Conservation (phyloP, 2,888 invertebrate genomes). For the Lepetodrilus schrolli region DNA sequence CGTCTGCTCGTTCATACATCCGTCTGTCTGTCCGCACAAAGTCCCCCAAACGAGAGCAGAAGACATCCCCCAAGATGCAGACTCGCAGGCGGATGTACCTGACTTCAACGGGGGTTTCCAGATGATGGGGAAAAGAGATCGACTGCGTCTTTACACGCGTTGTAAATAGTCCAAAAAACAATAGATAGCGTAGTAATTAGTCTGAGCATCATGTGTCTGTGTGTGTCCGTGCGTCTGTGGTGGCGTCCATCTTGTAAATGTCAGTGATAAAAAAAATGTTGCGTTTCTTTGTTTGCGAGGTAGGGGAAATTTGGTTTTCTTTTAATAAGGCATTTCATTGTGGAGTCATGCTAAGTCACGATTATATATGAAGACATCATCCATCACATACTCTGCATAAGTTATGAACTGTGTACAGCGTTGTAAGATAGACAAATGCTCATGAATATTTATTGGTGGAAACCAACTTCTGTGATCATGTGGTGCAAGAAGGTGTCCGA, state of each 20-base stretch:
- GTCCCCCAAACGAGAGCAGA: background rate
- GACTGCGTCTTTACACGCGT: slow-evolving; percentile 25
- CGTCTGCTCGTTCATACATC: background rate
- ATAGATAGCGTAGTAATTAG: slow-evolving; percentile 17
- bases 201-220: slow-evolving; percentile 20
- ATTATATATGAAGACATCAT: background rate
- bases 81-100: background rate
- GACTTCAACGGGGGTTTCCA: background rate
- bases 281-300: slow-evolving; percentile 7
- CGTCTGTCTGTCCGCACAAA: background rate
- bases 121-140: background rate
- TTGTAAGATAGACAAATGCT: slow-evolving; percentile 26
- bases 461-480: slow-evolving; percentile 28
- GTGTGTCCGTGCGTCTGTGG: slow-evolving; percentile 26
- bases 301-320: slow-evolving; percentile 2
- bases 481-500: slow-evolving; percentile 10
- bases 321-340: background rate
- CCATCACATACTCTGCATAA: background rate
- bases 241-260: slow-evolving; percentile 8
- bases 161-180: slow-evolving; percentile 26
- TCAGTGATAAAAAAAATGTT: slow-evolving; percentile 20
- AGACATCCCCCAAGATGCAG: background rate
- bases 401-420: slow-evolving; percentile 20
- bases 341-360: too few relatives aligned
- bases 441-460: slow-evolving; percentile 24